Evolutionary conservation across 2,113 vertebrate genomes (phyloP).

Genomic region (Gnathonemus echidnorhynchus): DNA sequence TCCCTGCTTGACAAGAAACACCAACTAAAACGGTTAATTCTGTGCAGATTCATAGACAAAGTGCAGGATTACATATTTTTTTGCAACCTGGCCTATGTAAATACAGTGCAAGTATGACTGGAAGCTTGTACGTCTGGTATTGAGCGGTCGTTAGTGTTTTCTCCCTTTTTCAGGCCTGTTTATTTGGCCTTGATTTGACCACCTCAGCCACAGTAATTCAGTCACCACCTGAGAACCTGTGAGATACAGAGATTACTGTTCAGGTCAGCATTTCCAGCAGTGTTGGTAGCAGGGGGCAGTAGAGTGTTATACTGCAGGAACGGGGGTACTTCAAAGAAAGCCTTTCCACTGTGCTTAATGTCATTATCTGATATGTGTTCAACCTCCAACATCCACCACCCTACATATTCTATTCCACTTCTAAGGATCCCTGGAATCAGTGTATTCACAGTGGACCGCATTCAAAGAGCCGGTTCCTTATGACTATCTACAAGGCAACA

Average conservation of each 20-base stretch:
- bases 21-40: not conserved
- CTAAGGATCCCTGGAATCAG: not conserved
- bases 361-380: not conserved
- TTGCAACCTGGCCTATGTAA: not conserved
- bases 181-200: not conserved
- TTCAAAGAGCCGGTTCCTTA: not conserved
- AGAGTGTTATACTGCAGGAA: not conserved
- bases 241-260: not conserved
- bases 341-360: not conserved
- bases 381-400: not conserved
- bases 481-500: not conserved
- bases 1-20: conserved; percentile 62
- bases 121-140: not conserved
- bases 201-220: not conserved
- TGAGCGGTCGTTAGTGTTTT: not conserved
- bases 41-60: not conserved
- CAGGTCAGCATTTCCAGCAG: not conserved
- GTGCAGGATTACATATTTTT: not conserved
- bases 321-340: not conserved
- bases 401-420: not conserved
- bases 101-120: not conserved
- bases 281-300: not conserved
- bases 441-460: not conserved
- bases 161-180: not conserved
- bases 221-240: not conserved